These are phyloP conservation scores for Boloria selene DNA, from an alignment of 2,888 invertebrate species.

Conservation along the genomic window DNA sequence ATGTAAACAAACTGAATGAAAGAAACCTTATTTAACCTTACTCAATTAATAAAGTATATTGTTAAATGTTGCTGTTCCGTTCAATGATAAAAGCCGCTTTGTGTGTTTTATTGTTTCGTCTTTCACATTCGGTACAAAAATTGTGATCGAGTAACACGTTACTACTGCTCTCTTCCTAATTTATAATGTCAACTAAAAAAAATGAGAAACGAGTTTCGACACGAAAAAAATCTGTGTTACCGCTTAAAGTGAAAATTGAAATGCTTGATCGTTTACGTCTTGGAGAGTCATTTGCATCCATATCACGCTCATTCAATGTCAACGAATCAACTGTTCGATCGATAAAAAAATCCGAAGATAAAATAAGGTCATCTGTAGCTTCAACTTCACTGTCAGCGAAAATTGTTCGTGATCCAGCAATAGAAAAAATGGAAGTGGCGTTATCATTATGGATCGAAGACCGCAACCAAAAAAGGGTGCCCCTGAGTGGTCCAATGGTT, in stretches of 20 bases:
- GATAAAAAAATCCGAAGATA: slow-evolving; percentile 39
- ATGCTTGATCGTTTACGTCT: slow-evolving; percentile 41
- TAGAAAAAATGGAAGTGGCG: slow-evolving; percentile 42
- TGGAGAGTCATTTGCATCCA: slow-evolving; percentile 39
- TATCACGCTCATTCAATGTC: slow-evolving; percentile 40
- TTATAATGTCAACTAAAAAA: slow-evolving; percentile 38
- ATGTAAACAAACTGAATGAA: too few species aligned
- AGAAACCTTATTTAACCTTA: too few species aligned
- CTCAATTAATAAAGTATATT: too few species aligned
- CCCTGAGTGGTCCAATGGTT: slow-evolving; percentile 42
- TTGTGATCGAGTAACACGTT: slow-evolving; percentile 32
- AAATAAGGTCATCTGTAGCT: slow-evolving; percentile 44
- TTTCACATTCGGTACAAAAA: slow-evolving; percentile 35
- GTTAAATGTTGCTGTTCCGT: too few species aligned
- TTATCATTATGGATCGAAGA: slow-evolving; percentile 45
- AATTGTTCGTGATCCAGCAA: slow-evolving; percentile 44
- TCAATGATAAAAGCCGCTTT: slow-evolving; percentile 28
- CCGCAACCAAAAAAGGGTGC: slow-evolving; percentile 40
- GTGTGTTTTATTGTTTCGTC: slow-evolving; percentile 27
- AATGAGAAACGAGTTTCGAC: slow-evolving; percentile 29
- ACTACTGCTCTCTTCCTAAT: slow-evolving; percentile 29
- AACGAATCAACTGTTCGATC: slow-evolving; percentile 42
- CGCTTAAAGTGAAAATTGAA: slow-evolving; percentile 42
- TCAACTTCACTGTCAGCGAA: slow-evolving; percentile 43
- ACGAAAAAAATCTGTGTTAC: slow-evolving; percentile 39